Conservation (phyloP, 2,113 vertebrate species). For the Aspidoscelis tigris region DNA sequence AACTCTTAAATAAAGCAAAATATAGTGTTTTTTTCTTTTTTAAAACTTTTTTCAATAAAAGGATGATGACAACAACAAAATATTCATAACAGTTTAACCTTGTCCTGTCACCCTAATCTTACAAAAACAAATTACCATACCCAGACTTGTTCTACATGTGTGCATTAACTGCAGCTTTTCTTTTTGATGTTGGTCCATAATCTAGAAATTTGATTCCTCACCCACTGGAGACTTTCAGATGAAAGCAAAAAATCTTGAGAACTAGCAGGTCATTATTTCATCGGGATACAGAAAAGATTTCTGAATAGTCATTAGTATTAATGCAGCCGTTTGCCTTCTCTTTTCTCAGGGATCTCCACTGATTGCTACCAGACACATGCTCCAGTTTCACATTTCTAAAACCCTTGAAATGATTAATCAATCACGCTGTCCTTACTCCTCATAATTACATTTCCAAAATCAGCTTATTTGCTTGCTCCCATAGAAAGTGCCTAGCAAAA, state of each 20-base stretch:
- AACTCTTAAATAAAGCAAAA: too few species aligned
- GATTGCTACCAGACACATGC: constrained; percentile 29
- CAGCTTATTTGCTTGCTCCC: constrained; percentile 65
- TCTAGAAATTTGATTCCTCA: not conserved
- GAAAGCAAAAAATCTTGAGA: not conserved
- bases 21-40: too few species aligned
- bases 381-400: constrained; percentile 41
- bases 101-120: not conserved
- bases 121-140: too few species aligned
- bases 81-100: not conserved
- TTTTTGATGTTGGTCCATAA: not conserved
- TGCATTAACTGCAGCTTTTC: not conserved
- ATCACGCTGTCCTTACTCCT: constrained; percentile 62
- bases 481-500: constrained; percentile 66
- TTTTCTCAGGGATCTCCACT: constrained; percentile 27
- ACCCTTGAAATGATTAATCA: constrained; percentile 52
- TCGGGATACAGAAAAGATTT: constrained; percentile 9
- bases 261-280: constrained; percentile 22
- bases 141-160: too few species aligned
- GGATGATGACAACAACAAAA: too few species aligned
- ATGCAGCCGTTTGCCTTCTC: constrained; percentile 52
- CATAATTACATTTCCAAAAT: constrained; percentile 68
- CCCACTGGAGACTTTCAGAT: not conserved
- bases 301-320: constrained; percentile 42
- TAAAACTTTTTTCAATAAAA: too few species aligned